A percentile compares a stretch with the other conserved stretches of the same genome.
Evolutionary conservation across 2,797 vertebrate genomes (phyloP).

Genomic region (Amazonetta brasiliensis): DNA sequence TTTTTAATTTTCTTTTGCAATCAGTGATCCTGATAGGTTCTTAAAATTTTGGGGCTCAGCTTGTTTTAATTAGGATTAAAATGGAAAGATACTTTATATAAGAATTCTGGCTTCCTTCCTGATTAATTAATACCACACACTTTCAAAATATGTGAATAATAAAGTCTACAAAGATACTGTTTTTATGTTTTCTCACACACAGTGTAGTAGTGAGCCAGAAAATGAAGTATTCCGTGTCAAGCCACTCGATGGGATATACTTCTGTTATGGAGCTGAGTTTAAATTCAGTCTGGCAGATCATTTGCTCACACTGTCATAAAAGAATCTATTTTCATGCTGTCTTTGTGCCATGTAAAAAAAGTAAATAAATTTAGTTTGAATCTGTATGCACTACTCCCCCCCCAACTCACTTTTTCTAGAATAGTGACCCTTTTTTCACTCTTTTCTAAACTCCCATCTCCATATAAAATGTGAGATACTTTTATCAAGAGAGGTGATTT

Average conservation of each 20-base stretch:
- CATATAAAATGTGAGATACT: background rate
- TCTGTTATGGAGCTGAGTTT: constrained; percentile 28
- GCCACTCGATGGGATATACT: constrained; percentile 51
- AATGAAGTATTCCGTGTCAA: constrained; percentile 60
- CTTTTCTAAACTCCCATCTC: background rate
- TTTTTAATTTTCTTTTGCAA: background rate
- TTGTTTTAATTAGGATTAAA: constrained; percentile 61
- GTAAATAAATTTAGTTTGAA: constrained; percentile 25
- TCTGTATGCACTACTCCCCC: constrained; percentile 30
- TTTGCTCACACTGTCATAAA: constrained; percentile 39
- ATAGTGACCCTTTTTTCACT: constrained; percentile 44
- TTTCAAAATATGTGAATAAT: constrained; percentile 41
- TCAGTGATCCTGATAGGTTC: background rate
- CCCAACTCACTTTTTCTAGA: constrained; percentile 17
- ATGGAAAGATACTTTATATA: constrained; percentile 45
- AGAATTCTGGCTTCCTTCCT: constrained; percentile 43
- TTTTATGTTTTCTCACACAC: constrained; percentile 66
- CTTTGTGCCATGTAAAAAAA: constrained; percentile 20
- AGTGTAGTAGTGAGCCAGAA: constrained; percentile 52
- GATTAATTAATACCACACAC: constrained; percentile 58
- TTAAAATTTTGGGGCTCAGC: constrained; percentile 11
- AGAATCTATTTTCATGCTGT: constrained; percentile 38
- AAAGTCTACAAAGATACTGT: constrained; percentile 41
- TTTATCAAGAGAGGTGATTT: background rate
- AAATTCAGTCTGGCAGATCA: constrained; percentile 41